These are phyloP conservation scores for Benitochromis conjunctus DNA, from an alignment of 2,113 vertebrate genomes.

Conservation along the genomic window DNA sequence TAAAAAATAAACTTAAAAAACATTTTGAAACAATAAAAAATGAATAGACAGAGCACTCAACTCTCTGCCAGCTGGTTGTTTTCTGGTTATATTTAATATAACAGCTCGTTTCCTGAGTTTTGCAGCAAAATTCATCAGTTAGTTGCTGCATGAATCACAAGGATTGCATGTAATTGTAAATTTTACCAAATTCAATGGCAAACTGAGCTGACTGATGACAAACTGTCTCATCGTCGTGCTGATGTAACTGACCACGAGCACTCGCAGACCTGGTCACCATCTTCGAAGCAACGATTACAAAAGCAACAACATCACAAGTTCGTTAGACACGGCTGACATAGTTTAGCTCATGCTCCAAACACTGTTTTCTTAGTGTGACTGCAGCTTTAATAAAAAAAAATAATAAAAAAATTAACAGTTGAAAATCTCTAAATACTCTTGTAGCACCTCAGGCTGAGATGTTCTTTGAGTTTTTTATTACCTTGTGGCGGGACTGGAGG, in stretches of 20 bases:
- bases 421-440: background rate
- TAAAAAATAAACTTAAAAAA: background rate
- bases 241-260: background rate
- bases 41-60: background rate
- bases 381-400: accelerated
- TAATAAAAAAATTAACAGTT: too few species aligned
- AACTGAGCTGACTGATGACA: background rate
- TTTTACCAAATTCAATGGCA: accelerated
- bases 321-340: background rate
- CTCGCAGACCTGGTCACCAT: background rate
- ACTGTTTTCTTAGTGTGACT: background rate
- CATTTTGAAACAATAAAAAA: accelerated
- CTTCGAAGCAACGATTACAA: accelerated
- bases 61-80: background rate
- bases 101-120: background rate
- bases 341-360: background rate
- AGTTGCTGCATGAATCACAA: background rate
- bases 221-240: accelerated
- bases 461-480: background rate
- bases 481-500: slow-evolving; percentile 11
- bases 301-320: background rate
- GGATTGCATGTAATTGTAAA: background rate
- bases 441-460: background rate
- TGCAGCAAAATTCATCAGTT: accelerated
- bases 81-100: background rate